Evolutionary conservation across 1,140 invertebrate genomes (phyloP).

Genomic region (Muscidifurax raptorellus): DNA sequence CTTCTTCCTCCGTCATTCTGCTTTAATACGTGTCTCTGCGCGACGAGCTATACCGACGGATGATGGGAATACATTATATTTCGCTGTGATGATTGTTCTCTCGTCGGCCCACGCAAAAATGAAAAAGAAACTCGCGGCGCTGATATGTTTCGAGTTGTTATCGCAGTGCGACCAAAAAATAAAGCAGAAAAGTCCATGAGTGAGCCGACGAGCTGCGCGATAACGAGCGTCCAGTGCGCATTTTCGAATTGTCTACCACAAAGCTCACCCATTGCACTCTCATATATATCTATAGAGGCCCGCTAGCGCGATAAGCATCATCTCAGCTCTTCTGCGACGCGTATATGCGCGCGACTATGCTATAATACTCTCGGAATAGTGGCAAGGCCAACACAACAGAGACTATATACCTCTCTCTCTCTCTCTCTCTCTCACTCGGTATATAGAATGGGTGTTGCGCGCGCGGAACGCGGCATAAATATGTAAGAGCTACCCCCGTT

Average conservation of each 20-base stretch:
- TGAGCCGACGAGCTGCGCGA: not conserved
- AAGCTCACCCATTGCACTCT: too few relatives aligned
- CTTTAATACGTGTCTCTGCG: slow-evolving; percentile 50
- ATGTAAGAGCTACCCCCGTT: slow-evolving; percentile 73
- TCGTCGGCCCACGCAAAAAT: too few relatives aligned
- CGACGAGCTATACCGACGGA: not conserved
- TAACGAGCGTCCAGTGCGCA: not conserved
- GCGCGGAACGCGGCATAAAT: slow-evolving; percentile 71
- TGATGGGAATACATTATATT: not conserved
- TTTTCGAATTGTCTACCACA: not conserved
- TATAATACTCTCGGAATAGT: slow-evolving; percentile 7
- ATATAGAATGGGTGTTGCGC: slow-evolving; percentile 63
- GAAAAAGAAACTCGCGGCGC: too few relatives aligned
- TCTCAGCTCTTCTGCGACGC: not conserved
- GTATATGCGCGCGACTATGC: not conserved
- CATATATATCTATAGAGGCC: too few relatives aligned
- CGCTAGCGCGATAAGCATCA: slow-evolving; percentile 64
- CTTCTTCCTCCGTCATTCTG: slow-evolving; percentile 38
- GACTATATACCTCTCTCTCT: too few relatives aligned
- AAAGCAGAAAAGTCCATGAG: not conserved
- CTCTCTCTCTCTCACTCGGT: too few relatives aligned
- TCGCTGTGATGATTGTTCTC: too few relatives aligned
- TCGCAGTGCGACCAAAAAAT: too few relatives aligned
- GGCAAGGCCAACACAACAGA: slow-evolving; percentile 54
- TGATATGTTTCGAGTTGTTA: too few relatives aligned